Evolutionary conservation across 2,113 vertebrate species (phyloP), one percentile per base, ranked within the genome.

Genomic region (Puma concolor): DNA sequence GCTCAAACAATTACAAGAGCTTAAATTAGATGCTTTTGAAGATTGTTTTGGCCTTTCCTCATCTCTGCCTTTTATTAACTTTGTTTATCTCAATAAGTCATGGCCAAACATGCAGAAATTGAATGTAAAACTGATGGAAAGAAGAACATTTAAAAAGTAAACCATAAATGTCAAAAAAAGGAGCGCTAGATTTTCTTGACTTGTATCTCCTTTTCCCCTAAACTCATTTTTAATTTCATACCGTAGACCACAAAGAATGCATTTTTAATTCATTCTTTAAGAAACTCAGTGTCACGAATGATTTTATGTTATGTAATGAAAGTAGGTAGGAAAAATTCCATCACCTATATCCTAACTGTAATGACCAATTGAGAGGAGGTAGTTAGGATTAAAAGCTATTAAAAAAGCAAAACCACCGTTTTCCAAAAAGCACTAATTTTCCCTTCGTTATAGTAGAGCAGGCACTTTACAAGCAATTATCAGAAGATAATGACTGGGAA

Each of bases 391-490:
- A 97, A 33, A 95, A 77, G 80, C 94, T 72, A 91, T 63, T 69
- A 94, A 63, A 81, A 97, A 96, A 93, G 84, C 90, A 96, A 97
- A 97, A 94, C 94, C 80, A 93, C 81, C 64, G 72, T 96, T 94
- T 89, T 0, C 86, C 89, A 91, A 96, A 95, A n/a, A 96, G 57
- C 80, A 95, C 77, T 95, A 95, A 98, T 76, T 98, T 96, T 88
- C 67, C 89, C 96, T 82, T 95, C 97, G 91, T 6, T 98, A 81
- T 25, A 92, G 50, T 1, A 95, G 36, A 29, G 66, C 3, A 94
- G 97, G 23, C 72, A 12, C 95, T 98, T 98, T 98, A 98, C 33
- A 97, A 94, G 88, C 84, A 97, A 96, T 98, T 92, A 96, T 88
- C 38, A 15, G 33, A 50, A 96, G 83, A 91, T 88, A 96, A 97